Conservation (phyloP, 2,113 vertebrate species). For the Nibea albiflora region DNA sequence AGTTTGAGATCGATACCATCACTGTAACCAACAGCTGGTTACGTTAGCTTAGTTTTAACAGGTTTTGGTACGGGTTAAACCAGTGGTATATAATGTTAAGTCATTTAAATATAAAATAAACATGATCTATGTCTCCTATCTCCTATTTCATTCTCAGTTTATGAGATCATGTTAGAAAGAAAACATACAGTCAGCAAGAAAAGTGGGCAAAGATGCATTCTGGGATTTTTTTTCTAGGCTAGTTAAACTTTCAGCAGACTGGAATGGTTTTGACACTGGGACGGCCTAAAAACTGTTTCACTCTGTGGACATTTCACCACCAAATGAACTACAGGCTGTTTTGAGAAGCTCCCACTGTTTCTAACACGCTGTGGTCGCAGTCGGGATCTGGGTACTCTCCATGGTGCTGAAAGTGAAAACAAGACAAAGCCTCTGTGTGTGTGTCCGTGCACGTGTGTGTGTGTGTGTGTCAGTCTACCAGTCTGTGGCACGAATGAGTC, state of each 20-base stretch:
- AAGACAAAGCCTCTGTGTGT: slow-evolving; percentile 24
- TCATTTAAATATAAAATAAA: not conserved
- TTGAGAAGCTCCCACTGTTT: slow-evolving; percentile 28
- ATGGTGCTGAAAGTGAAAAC: slow-evolving; percentile 53
- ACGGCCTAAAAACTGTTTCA: slow-evolving; percentile 9
- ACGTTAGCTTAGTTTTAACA: not conserved
- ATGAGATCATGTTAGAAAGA: not conserved
- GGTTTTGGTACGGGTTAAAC: not conserved
- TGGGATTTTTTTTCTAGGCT: not conserved
- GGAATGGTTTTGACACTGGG: not conserved
- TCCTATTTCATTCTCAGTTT: not conserved
- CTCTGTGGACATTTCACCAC: slow-evolving; percentile 33
- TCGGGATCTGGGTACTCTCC: slow-evolving; percentile 53
- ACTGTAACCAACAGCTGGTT: not conserved
- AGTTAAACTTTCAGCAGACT: slow-evolving; percentile 16
- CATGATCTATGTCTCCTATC: not conserved
- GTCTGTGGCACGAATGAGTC: slow-evolving; percentile 52
- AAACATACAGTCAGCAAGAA: not conserved
- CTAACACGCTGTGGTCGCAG: slow-evolving; percentile 35
- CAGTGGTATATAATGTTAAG: not conserved
- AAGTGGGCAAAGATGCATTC: not conserved
- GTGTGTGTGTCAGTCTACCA: slow-evolving; percentile 22
- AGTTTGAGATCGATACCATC: not conserved
- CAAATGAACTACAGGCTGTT: slow-evolving; percentile 35
- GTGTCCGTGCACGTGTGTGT: not conserved